A percentile compares a stretch with the other conserved stretches of the same genome.
Conservation (phyloP, 2,888 invertebrate genomes). For the Euzetes globulus region DNA sequence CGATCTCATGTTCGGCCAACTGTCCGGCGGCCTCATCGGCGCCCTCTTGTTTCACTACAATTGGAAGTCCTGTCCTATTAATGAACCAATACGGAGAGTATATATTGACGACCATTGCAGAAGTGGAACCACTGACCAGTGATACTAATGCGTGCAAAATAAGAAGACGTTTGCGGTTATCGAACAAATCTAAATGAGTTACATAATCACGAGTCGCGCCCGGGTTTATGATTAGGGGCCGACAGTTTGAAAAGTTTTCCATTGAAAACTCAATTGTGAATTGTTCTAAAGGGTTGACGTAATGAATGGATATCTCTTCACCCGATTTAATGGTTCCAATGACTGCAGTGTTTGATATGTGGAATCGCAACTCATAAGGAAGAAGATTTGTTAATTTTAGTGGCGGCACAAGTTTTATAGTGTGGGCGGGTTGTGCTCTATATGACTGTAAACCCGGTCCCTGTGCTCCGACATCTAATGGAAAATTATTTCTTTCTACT, state of each 20-base stretch:
- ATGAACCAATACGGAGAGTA: conserved; percentile 89
- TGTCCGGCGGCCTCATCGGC: conserved; percentile 71
- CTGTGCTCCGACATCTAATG: conserved; percentile 45
- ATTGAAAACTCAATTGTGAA: conserved; percentile 67
- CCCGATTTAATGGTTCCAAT: conserved; percentile 49
- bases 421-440: conserved; percentile 63
- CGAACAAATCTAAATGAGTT: conserved; percentile 65
- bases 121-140: conserved; percentile 32
- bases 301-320: conserved; percentile 47
- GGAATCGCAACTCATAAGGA: conserved; percentile 55
- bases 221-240: conserved; percentile 54
- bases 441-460: conserved; percentile 17
- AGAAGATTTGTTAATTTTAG: conserved; percentile 76
- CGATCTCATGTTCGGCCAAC: conserved; percentile 87
- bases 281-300: conserved; percentile 65
- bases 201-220: conserved; percentile 52
- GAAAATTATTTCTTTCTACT: conserved; percentile 71
- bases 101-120: conserved; percentile 57
- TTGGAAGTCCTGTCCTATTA: conserved; percentile 89
- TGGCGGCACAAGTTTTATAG: conserved; percentile 73
- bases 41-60: conserved; percentile 87
- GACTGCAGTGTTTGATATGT: conserved; percentile 46
- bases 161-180: conserved; percentile 63
- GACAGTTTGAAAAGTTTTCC: conserved; percentile 72
- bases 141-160: conserved; percentile 58